phyloP scores from a whole-genome alignment of 2,113 vertebrate species.

The Ploceus nigricollis region DNA sequence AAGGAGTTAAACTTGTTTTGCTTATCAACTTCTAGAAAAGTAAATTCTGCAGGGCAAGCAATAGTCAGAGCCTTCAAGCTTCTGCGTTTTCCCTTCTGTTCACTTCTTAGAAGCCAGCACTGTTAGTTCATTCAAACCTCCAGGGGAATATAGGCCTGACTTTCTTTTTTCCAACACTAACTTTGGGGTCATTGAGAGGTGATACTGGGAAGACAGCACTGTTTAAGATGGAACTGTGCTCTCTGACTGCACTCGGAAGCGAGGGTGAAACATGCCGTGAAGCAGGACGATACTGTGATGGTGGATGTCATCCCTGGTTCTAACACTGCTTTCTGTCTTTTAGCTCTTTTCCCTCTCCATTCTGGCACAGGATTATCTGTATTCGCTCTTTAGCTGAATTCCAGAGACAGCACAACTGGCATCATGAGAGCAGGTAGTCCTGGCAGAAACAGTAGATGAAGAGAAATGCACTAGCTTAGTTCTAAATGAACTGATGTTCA shows the following conservation, averaged over 20 bases:
- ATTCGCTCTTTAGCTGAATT: background rate
- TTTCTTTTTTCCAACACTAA: background rate
- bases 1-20: background rate
- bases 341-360: background rate
- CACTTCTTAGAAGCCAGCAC: background rate
- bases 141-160: background rate
- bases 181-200: background rate
- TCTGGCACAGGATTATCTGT: background rate
- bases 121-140: background rate
- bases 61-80: background rate
- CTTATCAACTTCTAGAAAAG: background rate
- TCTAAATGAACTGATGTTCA: background rate
- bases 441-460: background rate
- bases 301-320: background rate
- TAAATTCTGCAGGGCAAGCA: background rate
- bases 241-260: background rate
- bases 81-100: background rate
- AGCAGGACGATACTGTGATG: fast-evolving
- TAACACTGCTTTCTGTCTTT: background rate
- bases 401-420: background rate
- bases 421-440: background rate
- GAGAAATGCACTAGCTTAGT: background rate
- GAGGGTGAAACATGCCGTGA: background rate
- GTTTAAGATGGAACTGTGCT: background rate
- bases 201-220: background rate